These are phyloP conservation scores for Eulithis testata DNA, from an alignment of 2,888 invertebrate genomes.

Conservation along the genomic window DNA sequence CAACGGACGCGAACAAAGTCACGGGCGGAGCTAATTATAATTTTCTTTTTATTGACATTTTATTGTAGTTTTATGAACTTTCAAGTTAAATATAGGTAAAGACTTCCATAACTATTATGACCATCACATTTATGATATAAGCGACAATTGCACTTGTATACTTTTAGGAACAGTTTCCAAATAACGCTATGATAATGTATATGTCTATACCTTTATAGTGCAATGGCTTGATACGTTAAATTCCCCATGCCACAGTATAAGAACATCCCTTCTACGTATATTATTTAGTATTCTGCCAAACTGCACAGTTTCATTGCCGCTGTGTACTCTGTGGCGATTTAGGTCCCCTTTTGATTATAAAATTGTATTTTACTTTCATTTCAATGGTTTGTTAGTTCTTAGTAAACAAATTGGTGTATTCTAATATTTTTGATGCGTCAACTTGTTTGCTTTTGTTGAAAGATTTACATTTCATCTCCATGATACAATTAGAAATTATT, in stretches of 20 bases:
- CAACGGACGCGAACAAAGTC: too few species aligned
- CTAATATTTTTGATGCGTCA: conserved; percentile 53
- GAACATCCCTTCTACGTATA: conserved; percentile 23
- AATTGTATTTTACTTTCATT: conserved; percentile 71
- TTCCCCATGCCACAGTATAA: conserved; percentile 43
- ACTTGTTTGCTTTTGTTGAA: conserved; percentile 45
- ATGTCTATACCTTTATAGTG: conserved; percentile 18
- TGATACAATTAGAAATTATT: conserved; percentile 5
- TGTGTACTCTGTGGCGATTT: conserved; percentile 46
- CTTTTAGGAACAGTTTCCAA: neutral
- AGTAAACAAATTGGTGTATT: conserved; percentile 79
- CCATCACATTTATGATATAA: too few species aligned
- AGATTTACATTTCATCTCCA: conserved; percentile 26
- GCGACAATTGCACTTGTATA: too few species aligned
- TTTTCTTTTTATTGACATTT: too few species aligned
- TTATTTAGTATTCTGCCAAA: conserved; percentile 30
- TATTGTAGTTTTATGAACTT: too few species aligned
- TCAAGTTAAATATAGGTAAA: too few species aligned
- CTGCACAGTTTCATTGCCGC: conserved; percentile 19
- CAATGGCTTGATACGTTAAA: conserved; percentile 30
- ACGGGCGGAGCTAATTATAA: too few species aligned
- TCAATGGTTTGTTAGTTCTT: conserved; percentile 77
- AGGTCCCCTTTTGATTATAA: conserved; percentile 60
- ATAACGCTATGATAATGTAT: neutral
- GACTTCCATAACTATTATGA: too few species aligned